These are phyloP conservation scores for Galerucella pusilla DNA, from an alignment of 2,888 invertebrate species.

Conservation along the genomic window DNA sequence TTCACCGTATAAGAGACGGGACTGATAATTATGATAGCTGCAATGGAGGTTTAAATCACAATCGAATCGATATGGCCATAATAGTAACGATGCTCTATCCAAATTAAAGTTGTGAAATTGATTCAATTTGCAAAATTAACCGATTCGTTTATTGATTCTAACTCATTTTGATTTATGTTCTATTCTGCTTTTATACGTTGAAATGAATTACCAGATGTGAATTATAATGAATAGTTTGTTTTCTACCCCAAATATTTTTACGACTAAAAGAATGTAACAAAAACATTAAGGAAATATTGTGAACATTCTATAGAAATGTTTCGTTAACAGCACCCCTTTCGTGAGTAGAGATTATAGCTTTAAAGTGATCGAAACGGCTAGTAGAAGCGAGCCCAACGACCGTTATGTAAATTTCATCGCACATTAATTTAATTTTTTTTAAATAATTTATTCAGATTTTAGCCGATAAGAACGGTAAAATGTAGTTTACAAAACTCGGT, in stretches of 20 bases:
- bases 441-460: conserved; percentile 46
- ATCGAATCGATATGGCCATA: conserved; percentile 39
- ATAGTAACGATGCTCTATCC: conserved; percentile 36
- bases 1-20: background rate
- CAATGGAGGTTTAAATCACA: conserved; percentile 47
- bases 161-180: conserved; percentile 38
- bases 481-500: conserved; percentile 46
- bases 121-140: conserved; percentile 49
- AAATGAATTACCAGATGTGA: background rate
- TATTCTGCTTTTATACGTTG: background rate
- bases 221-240: background rate
- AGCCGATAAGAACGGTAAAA: conserved; percentile 43
- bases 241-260: background rate
- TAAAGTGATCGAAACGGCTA: conserved; percentile 28
- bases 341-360: conserved; percentile 20
- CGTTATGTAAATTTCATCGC: conserved; percentile 41
- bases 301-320: conserved; percentile 7
- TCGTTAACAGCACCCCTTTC: conserved; percentile 6
- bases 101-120: conserved; percentile 46
- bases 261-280: background rate
- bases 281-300: background rate
- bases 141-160: conserved; percentile 38
- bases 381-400: conserved; percentile 15
- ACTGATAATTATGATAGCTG: background rate
- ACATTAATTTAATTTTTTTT: conserved; percentile 35